These are phyloP conservation scores for Trichogramma dendrolimi DNA, from an alignment of 2,888 invertebrate genomes.

Conservation along the genomic window DNA sequence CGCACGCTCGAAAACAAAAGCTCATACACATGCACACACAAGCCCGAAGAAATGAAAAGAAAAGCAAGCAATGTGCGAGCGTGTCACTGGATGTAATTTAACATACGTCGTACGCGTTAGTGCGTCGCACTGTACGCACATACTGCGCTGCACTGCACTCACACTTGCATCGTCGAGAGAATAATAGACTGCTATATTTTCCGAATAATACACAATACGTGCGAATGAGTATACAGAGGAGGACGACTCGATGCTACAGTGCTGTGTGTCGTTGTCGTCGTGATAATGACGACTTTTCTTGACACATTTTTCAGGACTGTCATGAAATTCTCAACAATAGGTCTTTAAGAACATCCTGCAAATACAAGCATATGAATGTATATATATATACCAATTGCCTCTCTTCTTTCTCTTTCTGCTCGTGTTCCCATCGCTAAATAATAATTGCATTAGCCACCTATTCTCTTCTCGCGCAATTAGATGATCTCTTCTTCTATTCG, in stretches of 20 bases:
- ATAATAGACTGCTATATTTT: too few relatives aligned
- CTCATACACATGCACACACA: too few relatives aligned
- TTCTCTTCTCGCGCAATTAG: slow-evolving; percentile 15
- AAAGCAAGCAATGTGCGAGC: too few relatives aligned
- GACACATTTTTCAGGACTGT: slow-evolving; percentile 18
- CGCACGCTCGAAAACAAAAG: too few relatives aligned
- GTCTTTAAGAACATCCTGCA: slow-evolving; percentile 12
- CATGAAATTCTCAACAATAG: slow-evolving; percentile 17
- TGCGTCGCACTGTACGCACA: too few relatives aligned
- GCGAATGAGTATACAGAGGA: slow-evolving; percentile 7
- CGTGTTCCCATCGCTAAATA: slow-evolving; percentile 19
- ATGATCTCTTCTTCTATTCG: slow-evolving; percentile 3
- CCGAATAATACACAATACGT: neutral
- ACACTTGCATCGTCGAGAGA: too few relatives aligned
- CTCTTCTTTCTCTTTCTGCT: too few relatives aligned
- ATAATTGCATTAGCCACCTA: slow-evolving; percentile 15
- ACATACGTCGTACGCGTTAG: too few relatives aligned
- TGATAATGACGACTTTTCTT: slow-evolving; percentile 5
- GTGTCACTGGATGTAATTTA: too few relatives aligned
- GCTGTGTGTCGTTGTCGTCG: neutral
- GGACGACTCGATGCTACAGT: neutral
- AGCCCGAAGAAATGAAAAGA: too few relatives aligned
- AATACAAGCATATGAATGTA: neutral
- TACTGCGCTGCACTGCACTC: too few relatives aligned
- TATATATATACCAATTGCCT: too few relatives aligned